Base-by-base conservation (phyloP, 2,113 vertebrate species). In the Dicerorhinus sumatrensis region DNA sequence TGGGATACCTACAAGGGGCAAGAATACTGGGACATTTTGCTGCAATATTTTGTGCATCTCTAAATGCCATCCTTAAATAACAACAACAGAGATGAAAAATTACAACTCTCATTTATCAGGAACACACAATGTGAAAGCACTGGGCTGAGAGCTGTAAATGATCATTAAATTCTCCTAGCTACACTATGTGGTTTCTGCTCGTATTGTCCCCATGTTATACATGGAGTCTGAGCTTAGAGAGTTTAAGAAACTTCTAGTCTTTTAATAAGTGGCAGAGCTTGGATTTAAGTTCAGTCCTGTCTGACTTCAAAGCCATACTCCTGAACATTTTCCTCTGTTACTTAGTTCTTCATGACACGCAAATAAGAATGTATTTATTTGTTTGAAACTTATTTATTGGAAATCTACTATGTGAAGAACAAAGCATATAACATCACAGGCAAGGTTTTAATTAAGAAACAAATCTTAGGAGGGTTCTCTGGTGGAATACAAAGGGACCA, bases 361-460 rank as follows among this genome's bases (percentile, higher is more conserved):
- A 87, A 63, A 75, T 33, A 80, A 79, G 39, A 92, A 79, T n/a
- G 10, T 87, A 11, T 77, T 88, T 85, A 67, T 96, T 72, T 90
- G 60, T 87, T 95, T 91, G 93, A 80, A 63, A 88, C 6, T 20
- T 85, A 75, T 48, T 58, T 77, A 82, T 89, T 79, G 17, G 39
- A 12, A 79, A 79, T 39, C 17, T 88, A 16, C 20, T 85, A 17
- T 39, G 5, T 63, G 16, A 23, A 70, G 48, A 89, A 86, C 23
- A 77, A 58, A 46, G 6, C 31, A 23, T 42, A 11, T 88, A 76
- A 70, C 84, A 65, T 75, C 36, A 86, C 29, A 83, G 48, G 16
- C 18, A 63, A 23, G 5, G 4, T 83, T 96, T 86, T 60, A 67
- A 51, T 72, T 42, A 80, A 95, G 39, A 63, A 91, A 58, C 39